Conservation (phyloP, 1,140 invertebrate genomes). For the Pogonomyrmex barbatus region DNA sequence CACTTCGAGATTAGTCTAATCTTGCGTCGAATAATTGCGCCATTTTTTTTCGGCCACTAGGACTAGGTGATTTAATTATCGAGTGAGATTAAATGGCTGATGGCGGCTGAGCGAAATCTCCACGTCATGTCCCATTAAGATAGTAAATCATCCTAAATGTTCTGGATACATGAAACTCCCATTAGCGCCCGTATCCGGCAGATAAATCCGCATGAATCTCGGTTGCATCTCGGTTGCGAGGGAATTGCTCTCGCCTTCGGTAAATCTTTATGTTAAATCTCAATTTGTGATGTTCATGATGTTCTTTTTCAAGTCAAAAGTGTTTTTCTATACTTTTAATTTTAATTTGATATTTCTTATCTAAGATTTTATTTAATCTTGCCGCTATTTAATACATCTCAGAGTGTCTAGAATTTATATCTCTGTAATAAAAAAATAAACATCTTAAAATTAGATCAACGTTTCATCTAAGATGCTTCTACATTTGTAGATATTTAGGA, state of each 20-base stretch:
- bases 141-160: slow-evolving; percentile 60
- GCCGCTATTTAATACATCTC: neutral
- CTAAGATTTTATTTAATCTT: neutral
- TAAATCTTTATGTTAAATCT: neutral
- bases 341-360: neutral
- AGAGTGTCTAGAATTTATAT: neutral
- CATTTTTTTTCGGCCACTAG: neutral
- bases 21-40: neutral
- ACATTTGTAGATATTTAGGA: neutral
- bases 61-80: slow-evolving; percentile 71
- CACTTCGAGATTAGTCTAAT: slow-evolving; percentile 10
- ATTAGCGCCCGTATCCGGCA: slow-evolving; percentile 65
- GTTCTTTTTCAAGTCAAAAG: neutral
- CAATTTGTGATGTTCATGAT: neutral
- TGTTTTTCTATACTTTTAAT: neutral
- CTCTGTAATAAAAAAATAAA: neutral
- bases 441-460: neutral
- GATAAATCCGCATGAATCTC: slow-evolving; percentile 54
- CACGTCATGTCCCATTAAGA: slow-evolving; percentile 70
- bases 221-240: neutral
- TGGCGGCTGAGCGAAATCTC: slow-evolving; percentile 62
- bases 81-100: neutral
- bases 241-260: neutral
- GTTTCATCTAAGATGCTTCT: neutral
- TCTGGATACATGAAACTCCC: slow-evolving; percentile 68